These are phyloP conservation scores for Onychomys leucogaster DNA, from an alignment of 2,797 vertebrate genomes.

Conservation along the genomic window DNA sequence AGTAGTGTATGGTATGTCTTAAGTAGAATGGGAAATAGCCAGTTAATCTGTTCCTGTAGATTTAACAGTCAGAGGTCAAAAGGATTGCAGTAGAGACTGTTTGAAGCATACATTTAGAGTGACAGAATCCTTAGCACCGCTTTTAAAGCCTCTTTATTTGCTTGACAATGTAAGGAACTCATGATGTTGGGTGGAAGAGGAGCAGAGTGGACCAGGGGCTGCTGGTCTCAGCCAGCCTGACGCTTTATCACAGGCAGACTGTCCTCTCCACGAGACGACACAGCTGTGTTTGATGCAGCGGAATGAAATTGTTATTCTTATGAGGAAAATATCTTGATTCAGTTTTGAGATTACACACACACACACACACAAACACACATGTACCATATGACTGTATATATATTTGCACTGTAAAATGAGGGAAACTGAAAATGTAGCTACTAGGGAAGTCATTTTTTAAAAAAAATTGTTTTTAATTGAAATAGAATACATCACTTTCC, in stretches of 20 bases:
- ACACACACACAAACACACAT: too few species aligned
- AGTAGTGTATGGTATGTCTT: background rate
- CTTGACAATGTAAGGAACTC: conserved; percentile 25
- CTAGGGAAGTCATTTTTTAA: background rate
- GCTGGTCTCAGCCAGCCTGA: background rate
- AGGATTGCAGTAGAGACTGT: background rate
- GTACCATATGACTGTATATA: background rate
- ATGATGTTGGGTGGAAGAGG: background rate
- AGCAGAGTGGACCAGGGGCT: background rate
- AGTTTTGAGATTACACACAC: background rate
- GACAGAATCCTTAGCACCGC: background rate
- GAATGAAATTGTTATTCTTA: conserved; percentile 44
- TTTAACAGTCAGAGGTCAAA: background rate
- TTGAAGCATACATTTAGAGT: background rate
- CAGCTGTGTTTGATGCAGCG: background rate
- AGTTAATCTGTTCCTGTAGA: background rate
- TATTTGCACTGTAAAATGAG: background rate
- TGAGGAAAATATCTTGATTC: conserved; percentile 23
- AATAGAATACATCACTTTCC: background rate
- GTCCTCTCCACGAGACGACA: background rate
- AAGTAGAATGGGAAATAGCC: background rate
- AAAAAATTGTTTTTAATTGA: background rate
- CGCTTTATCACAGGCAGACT: background rate
- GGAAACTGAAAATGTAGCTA: background rate
- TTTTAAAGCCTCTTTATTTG: background rate